Percentiles rank a stretch among this genome's conserved stretches.
These are phyloP conservation scores for Smithornis capensis DNA, from an alignment of 2,113 vertebrate species.

Conservation along the genomic window DNA sequence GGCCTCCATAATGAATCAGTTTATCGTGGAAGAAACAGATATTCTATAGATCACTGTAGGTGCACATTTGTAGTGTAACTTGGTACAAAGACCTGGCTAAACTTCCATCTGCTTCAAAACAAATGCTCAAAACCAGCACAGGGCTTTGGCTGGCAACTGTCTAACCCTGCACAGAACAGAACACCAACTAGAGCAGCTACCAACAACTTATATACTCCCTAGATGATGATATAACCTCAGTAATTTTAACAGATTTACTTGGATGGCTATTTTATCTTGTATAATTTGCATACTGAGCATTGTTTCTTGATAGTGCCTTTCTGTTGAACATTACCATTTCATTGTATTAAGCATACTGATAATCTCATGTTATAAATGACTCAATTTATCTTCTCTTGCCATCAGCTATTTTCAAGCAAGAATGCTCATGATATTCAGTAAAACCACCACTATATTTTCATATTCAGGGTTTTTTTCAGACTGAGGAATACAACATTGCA, in stretches of 20 bases:
- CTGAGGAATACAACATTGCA: neutral
- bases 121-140: neutral
- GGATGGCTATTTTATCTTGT: neutral
- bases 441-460: neutral
- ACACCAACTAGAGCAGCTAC: neutral
- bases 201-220: neutral
- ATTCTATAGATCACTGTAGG: neutral
- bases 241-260: neutral
- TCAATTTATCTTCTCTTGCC: neutral
- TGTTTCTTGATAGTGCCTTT: neutral
- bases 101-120: neutral
- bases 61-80: neutral
- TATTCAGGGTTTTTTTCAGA: neutral
- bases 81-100: neutral
- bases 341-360: neutral
- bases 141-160: neutral
- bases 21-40: neutral
- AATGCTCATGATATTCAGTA: neutral
- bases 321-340: neutral
- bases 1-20: neutral
- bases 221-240: neutral
- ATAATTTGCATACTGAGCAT: neutral
- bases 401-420: neutral
- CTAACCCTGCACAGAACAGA: neutral
- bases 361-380: neutral